Evolutionary conservation across 2,888 invertebrate species (phyloP).

Genomic region (Limnephilus auricula): DNA sequence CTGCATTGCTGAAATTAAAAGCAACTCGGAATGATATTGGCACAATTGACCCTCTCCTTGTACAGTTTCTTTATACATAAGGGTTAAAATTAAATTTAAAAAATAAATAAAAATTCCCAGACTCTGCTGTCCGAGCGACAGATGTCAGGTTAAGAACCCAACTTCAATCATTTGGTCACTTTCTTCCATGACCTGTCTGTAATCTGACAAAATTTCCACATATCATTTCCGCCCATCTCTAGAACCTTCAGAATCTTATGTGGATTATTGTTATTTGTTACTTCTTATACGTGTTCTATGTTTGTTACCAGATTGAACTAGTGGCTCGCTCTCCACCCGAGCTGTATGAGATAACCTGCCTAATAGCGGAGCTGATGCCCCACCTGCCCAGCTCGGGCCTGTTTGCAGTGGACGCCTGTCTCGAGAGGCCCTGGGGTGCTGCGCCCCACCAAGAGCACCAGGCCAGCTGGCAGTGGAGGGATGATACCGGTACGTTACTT

Average conservation of each 20-base stretch:
- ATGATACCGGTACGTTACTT: constrained; percentile 86
- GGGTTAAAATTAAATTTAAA: no score
- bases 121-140: no score
- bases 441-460: constrained; percentile 89
- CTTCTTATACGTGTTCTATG: background rate
- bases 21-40: no score
- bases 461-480: constrained; percentile 98
- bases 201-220: background rate
- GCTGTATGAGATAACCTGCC: constrained; percentile 96
- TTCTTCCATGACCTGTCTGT: background rate
- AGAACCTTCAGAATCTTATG: no score
- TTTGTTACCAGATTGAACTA: constrained; percentile 82
- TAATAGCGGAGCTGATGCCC: constrained; percentile 98
- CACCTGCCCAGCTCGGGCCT: constrained; percentile 96
- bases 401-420: constrained; percentile 93
- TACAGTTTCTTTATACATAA: no score
- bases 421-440: constrained; percentile 85
- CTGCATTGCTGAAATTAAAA: no score
- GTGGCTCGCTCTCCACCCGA: constrained; percentile 96
- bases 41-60: no score
- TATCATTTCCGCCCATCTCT: background rate
- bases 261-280: no score
- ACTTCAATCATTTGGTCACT: no score
- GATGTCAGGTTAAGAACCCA: no score
- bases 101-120: no score